Percentiles rank a stretch among this genome's conserved stretches.
phyloP scores from a whole-genome alignment of 2,113 vertebrate genomes.

The Chaenocephalus aceratus region DNA sequence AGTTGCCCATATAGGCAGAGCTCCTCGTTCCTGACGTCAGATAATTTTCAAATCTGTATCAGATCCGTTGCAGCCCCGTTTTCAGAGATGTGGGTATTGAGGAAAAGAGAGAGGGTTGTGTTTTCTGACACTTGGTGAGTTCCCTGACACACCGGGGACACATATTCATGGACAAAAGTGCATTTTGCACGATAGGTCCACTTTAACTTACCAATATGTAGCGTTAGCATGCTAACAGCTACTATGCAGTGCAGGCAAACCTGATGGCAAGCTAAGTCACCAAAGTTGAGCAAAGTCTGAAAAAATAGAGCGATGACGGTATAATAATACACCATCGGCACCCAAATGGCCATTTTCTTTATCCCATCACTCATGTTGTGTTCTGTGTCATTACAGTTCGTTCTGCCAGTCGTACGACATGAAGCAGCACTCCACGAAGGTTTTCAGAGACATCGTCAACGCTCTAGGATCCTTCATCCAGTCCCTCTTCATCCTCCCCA shows the following conservation, averaged over 20 bases:
- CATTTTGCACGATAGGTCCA: too few species aligned
- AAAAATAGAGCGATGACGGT: too few species aligned
- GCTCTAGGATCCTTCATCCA: slow-evolving; percentile 98
- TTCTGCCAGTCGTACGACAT: slow-evolving; percentile 99
- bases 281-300: background rate
- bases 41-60: too few species aligned
- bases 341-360: background rate
- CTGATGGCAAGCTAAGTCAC: background rate
- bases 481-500: slow-evolving; percentile 95
- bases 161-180: too few species aligned
- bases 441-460: slow-evolving; percentile 98
- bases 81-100: too few species aligned
- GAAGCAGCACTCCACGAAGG: slow-evolving; percentile 99
- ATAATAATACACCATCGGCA: background rate
- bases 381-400: slow-evolving; percentile 82
- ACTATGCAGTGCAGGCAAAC: background rate
- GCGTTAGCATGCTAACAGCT: background rate
- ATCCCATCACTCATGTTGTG: background rate
- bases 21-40: too few species aligned
- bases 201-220: too few species aligned
- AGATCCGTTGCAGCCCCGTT: too few species aligned
- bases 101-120: too few species aligned
- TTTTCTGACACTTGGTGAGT: too few species aligned
- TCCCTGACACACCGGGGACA: too few species aligned
- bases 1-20: too few species aligned